Evolutionary conservation across 30 jellyfish, hydroid and myxozoan species (phyloP), one percentile per base, ranked within the genome.

Genomic region (Aurelia sp.): DNA sequence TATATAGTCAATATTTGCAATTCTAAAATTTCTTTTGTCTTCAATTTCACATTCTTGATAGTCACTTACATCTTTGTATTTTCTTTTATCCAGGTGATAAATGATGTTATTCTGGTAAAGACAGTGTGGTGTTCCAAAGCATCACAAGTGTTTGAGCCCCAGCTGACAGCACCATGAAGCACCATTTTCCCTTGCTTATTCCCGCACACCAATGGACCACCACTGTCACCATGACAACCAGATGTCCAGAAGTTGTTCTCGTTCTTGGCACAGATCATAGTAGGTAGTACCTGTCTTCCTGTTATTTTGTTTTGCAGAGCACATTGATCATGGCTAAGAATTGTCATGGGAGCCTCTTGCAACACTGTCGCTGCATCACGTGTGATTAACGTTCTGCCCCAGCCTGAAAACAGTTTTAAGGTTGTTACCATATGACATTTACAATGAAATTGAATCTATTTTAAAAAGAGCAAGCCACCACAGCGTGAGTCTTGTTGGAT

Each of bases 181-280:
- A 71, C 78, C 97, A 93, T 84, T 23, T 73, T 81, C 16, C 96
- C 97, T 4, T 65, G 72, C 4, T 59, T 55, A n/a, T 78, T 66
- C 66, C 78, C 88, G 58, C 97, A 91, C 22, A 87, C 92, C 53
- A 91, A 65, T 52, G 97, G 97, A 9, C 97, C 97, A 69, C 97
- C 97, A 61, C 96, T 84, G 81, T 91, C 97, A n/a, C 97, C 97
- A 61, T 91, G 97, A 85, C 97, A 91, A 30, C 87, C 97, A 11
- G 96, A 84, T 23, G 74, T 73, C 84, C 70, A 84, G 8, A 84
- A 22, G 72, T 79, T 77, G 13, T 47, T 52, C 20, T 62, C 76
- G 59, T 83, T 77, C 27, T 92, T 96, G 22, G 93, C 89, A 59
- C 98, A 91, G 31, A 91, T 48, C 98, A 91, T 91, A 0, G 79